Evolutionary conservation across 1,140 invertebrate genomes (phyloP).

Genomic region (Lasioglossum albipes): DNA sequence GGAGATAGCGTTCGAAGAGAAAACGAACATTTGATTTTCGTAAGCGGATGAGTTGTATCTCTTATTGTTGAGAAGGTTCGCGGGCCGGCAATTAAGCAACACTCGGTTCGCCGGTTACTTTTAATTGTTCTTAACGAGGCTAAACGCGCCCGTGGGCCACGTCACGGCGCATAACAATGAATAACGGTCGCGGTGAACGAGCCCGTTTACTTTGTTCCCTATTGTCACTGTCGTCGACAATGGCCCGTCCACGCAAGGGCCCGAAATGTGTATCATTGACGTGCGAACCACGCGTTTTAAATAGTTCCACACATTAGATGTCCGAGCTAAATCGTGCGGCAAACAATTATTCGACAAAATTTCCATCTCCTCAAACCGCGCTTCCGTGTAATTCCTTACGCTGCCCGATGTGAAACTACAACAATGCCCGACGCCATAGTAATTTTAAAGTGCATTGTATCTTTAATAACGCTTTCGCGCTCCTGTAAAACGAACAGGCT

Average conservation of each 20-base stretch:
- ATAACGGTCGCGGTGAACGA: conserved; percentile 61
- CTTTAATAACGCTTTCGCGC: too few relatives aligned
- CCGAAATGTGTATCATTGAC: conserved; percentile 32
- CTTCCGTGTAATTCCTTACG: background rate
- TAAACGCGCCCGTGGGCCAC: conserved; percentile 46
- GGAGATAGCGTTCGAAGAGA: too few relatives aligned
- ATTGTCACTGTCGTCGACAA: conserved; percentile 40
- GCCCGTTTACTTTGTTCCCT: conserved; percentile 52
- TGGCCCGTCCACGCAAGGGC: conserved; percentile 21
- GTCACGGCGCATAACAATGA: conserved; percentile 64
- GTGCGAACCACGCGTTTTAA: conserved; percentile 9
- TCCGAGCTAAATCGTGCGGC: too few relatives aligned
- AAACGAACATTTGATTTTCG: background rate
- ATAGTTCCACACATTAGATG: background rate
- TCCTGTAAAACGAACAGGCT: too few relatives aligned
- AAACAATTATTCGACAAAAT: background rate
- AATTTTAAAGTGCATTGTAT: background rate
- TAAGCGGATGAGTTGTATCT: background rate
- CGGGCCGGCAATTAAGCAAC: conserved; percentile 65
- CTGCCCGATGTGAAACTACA: too few relatives aligned
- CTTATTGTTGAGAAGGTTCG: conserved; percentile 6
- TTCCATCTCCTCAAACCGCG: background rate
- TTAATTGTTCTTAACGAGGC: conserved; percentile 72
- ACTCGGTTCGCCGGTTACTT: conserved; percentile 58
- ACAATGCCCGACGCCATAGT: background rate